A percentile compares a stretch with the other conserved stretches of the same genome.
Evolutionary conservation across 2,797 vertebrate genomes (phyloP).

Genomic region (Pelochelys cantorii): DNA sequence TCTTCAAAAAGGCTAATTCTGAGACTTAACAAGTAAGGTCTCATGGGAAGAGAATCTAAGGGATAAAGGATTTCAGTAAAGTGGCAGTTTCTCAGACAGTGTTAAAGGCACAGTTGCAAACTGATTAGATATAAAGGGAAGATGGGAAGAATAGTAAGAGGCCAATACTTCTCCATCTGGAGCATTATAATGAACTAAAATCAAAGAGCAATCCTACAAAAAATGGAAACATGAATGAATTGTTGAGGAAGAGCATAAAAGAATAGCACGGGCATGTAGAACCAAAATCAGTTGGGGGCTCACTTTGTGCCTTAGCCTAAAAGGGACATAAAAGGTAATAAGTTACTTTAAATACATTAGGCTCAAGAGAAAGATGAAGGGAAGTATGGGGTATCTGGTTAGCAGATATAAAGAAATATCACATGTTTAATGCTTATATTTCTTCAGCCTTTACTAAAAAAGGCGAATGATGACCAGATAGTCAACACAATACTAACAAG

Average conservation of each 20-base stretch:
- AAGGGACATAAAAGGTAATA: neutral
- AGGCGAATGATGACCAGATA: neutral
- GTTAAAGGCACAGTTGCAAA: neutral
- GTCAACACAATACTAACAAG: neutral
- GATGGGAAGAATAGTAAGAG: neutral
- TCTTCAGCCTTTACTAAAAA: neutral
- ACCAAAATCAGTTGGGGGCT: neutral
- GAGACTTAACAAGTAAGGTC: neutral
- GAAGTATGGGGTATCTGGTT: neutral
- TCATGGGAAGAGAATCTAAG: neutral
- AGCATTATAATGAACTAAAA: neutral
- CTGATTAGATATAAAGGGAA: neutral
- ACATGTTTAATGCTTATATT: neutral
- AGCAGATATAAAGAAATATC: neutral
- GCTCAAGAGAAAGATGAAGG: neutral
- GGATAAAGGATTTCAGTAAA: too few species aligned
- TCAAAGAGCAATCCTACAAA: neutral
- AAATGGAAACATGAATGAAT: neutral
- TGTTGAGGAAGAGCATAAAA: neutral
- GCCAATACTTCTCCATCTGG: neutral
- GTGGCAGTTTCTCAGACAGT: neutral
- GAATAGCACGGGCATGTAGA: neutral
- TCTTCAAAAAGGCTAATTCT: neutral
- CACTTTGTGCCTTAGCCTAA: too few species aligned
- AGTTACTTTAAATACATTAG: neutral